These are phyloP conservation scores for Callorhinus ursinus DNA, from an alignment of 2,113 vertebrate genomes.

Conservation along the genomic window DNA sequence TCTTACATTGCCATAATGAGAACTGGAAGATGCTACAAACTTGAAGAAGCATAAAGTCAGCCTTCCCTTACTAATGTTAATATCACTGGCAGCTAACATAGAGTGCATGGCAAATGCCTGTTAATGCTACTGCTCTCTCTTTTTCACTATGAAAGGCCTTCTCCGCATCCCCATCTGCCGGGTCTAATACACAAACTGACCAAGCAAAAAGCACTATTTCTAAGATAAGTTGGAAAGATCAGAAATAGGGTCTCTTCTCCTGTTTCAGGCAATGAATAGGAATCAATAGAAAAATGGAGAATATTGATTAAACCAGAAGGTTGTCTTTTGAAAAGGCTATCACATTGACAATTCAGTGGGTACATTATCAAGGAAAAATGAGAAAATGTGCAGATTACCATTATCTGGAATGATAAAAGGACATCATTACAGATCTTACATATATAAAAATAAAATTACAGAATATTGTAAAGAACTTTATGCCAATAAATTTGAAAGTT, in stretches of 20 bases:
- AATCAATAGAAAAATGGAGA: neutral
- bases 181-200: neutral
- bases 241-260: neutral
- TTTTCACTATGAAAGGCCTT: neutral
- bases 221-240: neutral
- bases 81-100: neutral
- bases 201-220: neutral
- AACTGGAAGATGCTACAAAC: neutral
- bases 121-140: neutral
- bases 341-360: neutral
- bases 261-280: neutral
- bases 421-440: neutral
- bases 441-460: neutral
- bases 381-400: neutral
- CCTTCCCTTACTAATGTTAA: neutral
- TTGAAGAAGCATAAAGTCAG: neutral
- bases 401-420: neutral
- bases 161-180: neutral
- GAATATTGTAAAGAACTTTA: neutral
- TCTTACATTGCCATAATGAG: neutral
- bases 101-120: neutral
- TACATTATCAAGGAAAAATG: neutral
- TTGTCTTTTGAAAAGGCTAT: neutral
- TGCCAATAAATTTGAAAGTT: neutral
- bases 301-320: neutral